Percentiles rank a stretch among this genome's conserved stretches.
Conservation (phyloP, 1,140 invertebrate species). For the Copidosoma floridanum region DNA sequence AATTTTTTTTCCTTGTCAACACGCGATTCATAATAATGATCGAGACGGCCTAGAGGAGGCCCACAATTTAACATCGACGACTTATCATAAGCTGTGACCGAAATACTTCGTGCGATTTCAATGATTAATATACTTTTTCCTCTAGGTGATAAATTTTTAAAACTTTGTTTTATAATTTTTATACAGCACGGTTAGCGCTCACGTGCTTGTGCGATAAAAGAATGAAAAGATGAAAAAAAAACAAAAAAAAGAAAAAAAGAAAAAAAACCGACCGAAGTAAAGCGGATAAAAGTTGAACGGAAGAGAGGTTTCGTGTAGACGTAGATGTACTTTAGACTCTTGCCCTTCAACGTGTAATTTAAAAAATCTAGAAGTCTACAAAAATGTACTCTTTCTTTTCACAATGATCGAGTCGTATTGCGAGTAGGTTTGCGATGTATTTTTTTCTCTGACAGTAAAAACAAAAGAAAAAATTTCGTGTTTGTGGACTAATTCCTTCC, state of each 20-base stretch:
- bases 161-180: conserved; percentile 28
- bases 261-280: not conserved
- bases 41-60: conserved; percentile 14
- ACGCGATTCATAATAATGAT: conserved; percentile 18
- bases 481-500: conserved; percentile 10
- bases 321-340: conserved; percentile 6
- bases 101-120: conserved; percentile 5
- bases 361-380: conserved; percentile 24
- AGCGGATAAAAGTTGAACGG: not conserved
- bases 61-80: conserved; percentile 13
- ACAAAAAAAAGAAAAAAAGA: conserved; percentile 20
- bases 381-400: conserved; percentile 18
- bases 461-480: conserved; percentile 21
- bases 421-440: conserved; percentile 26
- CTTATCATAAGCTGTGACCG: conserved; percentile 17
- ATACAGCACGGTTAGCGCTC: conserved; percentile 11
- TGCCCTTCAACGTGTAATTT: conserved; percentile 17
- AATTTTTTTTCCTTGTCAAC: conserved; percentile 17
- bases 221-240: conserved; percentile 9
- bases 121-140: conserved; percentile 18
- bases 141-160: conserved; percentile 25
- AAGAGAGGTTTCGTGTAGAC: conserved; percentile 9
- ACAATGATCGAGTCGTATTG: conserved; percentile 17
- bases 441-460: conserved; percentile 23
- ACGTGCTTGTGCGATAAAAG: conserved; percentile 8